Base-by-base conservation (phyloP, 1,140 invertebrate species). In the Agrilus planipennis region DNA sequence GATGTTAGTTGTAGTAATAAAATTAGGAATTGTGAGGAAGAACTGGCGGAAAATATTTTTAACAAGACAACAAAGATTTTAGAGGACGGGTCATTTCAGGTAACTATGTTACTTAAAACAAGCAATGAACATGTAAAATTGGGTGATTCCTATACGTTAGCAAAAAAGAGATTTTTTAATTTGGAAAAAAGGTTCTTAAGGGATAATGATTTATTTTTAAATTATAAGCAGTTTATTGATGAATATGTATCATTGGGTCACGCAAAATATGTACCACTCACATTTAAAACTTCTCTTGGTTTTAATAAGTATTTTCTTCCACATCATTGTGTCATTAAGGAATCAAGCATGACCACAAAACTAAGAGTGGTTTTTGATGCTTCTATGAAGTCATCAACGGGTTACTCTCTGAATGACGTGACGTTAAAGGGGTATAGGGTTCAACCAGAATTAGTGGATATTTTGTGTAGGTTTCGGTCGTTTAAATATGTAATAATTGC, bases 401-500 rank as follows among this genome's bases (percentile, higher is more conserved):
- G n/a, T n/a, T n/a, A n/a, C n/a, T n/a, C n/a, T n/a, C n/a, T n/a
- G n/a, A n/a, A n/a, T n/a, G n/a, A n/a, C n/a, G n/a, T n/a, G n/a
- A n/a, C n/a, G n/a, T n/a, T n/a, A n/a, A n/a, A n/a, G n/a, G n/a
- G n/a, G n/a, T n/a, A n/a, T n/a, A n/a, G n/a, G n/a, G 39, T 64
- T 14, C 62, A 66, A 36, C 46, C 60, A 18, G 57, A 62, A 17
- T 38, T 67, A n/a, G 49, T 56, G 36, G 40, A 47, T 17, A 51
- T 64, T 39, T 22, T 67, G 11, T 12, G 62, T 0, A 38, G 54
- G 6, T 69, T 68, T 46, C 42, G 62, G 16, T 45, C 45, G 7
- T 50, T 57, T 30, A 36, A 39, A 23, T 53, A 52, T 40, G 54
- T 54, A 1, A 18, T 67, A 1, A 45, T 45, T 6, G 49, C 47